Percentiles rank a stretch among this genome's conserved stretches.
Conservation (phyloP, 2,797 vertebrate species). For the Acestrorhynchus altus region DNA sequence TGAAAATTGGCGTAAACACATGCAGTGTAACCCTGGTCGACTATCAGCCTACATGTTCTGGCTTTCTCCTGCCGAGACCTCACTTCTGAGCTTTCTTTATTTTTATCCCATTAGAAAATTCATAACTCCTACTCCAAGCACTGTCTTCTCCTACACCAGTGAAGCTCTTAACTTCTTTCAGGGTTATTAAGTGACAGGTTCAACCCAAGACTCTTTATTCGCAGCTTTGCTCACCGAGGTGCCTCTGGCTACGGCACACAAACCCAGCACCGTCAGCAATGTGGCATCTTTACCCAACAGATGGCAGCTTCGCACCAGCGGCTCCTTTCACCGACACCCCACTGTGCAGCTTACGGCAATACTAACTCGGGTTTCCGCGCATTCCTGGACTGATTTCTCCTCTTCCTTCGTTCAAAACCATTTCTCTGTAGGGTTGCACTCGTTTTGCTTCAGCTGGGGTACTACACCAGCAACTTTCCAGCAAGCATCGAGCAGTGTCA, state of each 20-base stretch:
- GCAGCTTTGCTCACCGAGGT: background rate
- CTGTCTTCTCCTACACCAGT: background rate
- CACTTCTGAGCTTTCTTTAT: conserved; percentile 6
- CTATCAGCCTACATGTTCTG: background rate
- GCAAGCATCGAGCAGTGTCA: background rate
- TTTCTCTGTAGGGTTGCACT: background rate
- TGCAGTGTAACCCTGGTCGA: background rate
- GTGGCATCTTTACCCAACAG: background rate
- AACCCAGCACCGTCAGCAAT: background rate
- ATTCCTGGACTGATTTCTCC: background rate
- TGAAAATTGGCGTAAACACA: no score
- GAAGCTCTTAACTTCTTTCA: background rate
- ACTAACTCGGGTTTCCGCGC: background rate
- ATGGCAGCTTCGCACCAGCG: background rate
- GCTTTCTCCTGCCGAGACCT: background rate
- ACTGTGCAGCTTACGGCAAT: background rate
- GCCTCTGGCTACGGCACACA: background rate
- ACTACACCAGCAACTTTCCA: background rate
- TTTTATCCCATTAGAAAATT: conserved; percentile 17
- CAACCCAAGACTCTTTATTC: background rate
- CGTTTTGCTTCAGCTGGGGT: background rate
- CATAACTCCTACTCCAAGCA: background rate
- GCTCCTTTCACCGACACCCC: background rate
- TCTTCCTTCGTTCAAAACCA: background rate
- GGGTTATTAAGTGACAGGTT: background rate